Conservation (phyloP, 2,888 invertebrate species). For the Cistogaster globosa region DNA sequence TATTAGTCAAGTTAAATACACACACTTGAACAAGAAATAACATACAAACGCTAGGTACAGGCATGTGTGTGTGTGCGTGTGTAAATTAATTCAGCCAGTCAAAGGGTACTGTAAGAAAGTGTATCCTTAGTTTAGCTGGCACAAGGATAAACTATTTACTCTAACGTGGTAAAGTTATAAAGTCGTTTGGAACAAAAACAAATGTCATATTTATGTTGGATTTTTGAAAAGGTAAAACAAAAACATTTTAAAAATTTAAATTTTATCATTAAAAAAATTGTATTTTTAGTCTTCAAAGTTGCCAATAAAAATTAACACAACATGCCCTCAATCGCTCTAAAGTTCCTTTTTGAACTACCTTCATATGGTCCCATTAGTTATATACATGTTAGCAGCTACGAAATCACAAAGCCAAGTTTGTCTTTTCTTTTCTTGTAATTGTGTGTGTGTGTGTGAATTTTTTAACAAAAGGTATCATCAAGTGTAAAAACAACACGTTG, state of each 20-base stretch:
- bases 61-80: background rate
- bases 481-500: conserved; percentile 69
- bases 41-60: background rate
- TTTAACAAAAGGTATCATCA: conserved; percentile 31
- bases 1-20: conserved; percentile 58
- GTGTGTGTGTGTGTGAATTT: background rate
- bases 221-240: too few relatives aligned
- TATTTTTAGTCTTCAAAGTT: too few relatives aligned
- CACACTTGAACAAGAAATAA: background rate
- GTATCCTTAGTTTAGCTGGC: conserved; percentile 7
- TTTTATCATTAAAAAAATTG: background rate
- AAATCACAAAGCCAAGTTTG: conserved; percentile 51
- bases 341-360: background rate
- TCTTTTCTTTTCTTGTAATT: background rate
- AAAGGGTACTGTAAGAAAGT: conserved; percentile 8
- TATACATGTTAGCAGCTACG: conserved; percentile 42
- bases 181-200: background rate
- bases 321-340: background rate
- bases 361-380: background rate
- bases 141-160: conserved; percentile 10
- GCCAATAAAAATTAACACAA: too few relatives aligned
- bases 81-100: conserved; percentile 26
- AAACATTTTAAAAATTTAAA: background rate
- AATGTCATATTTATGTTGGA: background rate
- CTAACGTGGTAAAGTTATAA: background rate